Conservation (phyloP, 2,113 vertebrate species). For the Zosterops hypoxanthus region DNA sequence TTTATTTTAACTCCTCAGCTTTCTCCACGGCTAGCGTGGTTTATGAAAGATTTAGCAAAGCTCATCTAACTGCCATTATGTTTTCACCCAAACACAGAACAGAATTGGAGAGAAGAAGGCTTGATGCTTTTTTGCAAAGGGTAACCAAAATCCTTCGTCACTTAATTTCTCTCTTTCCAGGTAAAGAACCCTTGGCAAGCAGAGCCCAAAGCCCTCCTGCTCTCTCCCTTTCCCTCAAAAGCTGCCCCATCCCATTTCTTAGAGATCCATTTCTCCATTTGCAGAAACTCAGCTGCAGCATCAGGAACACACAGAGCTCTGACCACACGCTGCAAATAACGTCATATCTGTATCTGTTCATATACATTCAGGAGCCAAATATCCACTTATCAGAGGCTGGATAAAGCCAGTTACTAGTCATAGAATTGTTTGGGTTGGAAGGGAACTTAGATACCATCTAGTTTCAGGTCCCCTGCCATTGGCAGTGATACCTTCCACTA, state of each 20-base stretch:
- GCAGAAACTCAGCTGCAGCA: not conserved
- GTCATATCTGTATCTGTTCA: not conserved
- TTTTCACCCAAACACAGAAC: not conserved
- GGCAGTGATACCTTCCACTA: not conserved
- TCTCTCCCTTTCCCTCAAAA: not conserved
- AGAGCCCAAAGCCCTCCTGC: accelerated
- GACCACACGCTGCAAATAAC: not conserved
- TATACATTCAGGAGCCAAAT: not conserved
- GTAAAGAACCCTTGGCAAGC: not conserved
- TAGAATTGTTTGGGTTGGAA: not conserved
- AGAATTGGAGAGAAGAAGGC: not conserved
- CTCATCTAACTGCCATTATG: not conserved
- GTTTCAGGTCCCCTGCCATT: not conserved
- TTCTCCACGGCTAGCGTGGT: not conserved
- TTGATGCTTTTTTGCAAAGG: not conserved
- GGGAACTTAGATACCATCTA: not conserved
- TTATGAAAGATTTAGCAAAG: not conserved
- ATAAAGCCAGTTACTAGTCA: not conserved
- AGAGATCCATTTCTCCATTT: not conserved
- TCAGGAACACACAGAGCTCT: not conserved
- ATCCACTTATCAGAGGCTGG: not conserved
- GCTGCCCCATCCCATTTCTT: not conserved
- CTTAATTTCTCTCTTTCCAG: not conserved
- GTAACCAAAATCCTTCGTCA: not conserved
- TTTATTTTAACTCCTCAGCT: not conserved